phyloP scores from a whole-genome alignment of 2,113 vertebrate species.

The Passerina amoena region DNA sequence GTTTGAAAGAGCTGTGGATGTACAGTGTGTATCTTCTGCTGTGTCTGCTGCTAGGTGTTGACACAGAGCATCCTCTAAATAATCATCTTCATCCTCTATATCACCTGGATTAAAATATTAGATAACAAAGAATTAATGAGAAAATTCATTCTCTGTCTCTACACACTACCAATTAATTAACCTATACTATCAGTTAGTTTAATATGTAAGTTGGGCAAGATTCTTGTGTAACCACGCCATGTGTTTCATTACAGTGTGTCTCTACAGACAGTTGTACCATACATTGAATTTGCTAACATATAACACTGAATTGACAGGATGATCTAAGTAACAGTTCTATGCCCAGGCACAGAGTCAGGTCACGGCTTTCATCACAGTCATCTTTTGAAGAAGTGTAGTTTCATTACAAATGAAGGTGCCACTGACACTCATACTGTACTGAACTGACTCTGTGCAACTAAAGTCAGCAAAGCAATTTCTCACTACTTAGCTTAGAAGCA shows the following conservation, averaged over 20 bases:
- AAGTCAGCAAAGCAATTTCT: background rate
- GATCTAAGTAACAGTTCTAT: background rate
- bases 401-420: background rate
- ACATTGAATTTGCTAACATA: background rate
- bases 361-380: background rate
- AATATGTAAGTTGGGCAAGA: background rate
- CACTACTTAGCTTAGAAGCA: background rate
- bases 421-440: background rate
- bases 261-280: background rate
- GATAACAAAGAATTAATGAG: background rate
- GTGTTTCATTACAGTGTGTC: background rate
- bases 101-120: conserved; percentile 68
- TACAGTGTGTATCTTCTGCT: conserved; percentile 15
- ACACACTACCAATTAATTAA: background rate
- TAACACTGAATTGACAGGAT: background rate
- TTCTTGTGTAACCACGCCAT: background rate
- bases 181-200: background rate
- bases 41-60: conserved; percentile 51
- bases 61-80: conserved; percentile 64
- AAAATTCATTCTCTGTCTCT: background rate
- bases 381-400: background rate
- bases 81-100: conserved; percentile 79
- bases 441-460: background rate
- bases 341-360: background rate
- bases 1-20: background rate